Percentiles rank a stretch among this genome's conserved stretches.
Conservation (phyloP, 1,140 invertebrate genomes). For the Trichoplusia ni region DNA sequence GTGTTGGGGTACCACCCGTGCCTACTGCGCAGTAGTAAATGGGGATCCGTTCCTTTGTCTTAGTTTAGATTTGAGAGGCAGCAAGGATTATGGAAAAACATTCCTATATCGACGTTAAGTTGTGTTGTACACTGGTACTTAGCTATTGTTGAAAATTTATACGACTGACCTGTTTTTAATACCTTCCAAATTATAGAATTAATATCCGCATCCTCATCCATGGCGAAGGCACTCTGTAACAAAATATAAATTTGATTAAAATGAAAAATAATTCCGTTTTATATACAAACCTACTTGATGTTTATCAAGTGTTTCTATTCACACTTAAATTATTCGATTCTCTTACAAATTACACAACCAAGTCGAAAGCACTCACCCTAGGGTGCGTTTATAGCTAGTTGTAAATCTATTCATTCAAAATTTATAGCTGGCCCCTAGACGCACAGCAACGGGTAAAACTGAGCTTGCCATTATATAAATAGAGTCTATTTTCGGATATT, state of each 20-base stretch:
- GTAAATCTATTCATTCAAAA: conserved; percentile 45
- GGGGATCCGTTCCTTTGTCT: conserved; percentile 18
- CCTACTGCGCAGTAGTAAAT: conserved; percentile 18
- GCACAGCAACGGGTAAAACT: background rate
- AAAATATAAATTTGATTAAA: background rate
- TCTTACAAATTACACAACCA: conserved; percentile 36
- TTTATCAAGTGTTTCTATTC: conserved; percentile 4
- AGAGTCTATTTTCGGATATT: conserved; percentile 15
- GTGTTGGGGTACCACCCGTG: background rate
- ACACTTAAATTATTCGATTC: conserved; percentile 11
- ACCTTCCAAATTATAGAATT: conserved; percentile 22
- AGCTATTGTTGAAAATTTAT: background rate
- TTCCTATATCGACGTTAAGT: too few species aligned
- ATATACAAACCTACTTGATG: conserved; percentile 21
- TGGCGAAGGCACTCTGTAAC: conserved; percentile 5
- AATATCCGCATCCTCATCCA: conserved; percentile 23
- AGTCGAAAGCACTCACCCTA: conserved; percentile 27
- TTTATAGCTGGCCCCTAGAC: conserved; percentile 37
- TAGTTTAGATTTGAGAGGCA: background rate
- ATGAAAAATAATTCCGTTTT: too few species aligned
- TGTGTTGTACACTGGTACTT: too few species aligned
- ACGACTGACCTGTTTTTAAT: conserved; percentile 17
- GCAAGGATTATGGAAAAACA: too few species aligned
- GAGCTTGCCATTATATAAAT: background rate
- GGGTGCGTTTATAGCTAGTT: conserved; percentile 43